phyloP scores from a whole-genome alignment of 2,888 invertebrate species.

The Platypus cylindrus region DNA sequence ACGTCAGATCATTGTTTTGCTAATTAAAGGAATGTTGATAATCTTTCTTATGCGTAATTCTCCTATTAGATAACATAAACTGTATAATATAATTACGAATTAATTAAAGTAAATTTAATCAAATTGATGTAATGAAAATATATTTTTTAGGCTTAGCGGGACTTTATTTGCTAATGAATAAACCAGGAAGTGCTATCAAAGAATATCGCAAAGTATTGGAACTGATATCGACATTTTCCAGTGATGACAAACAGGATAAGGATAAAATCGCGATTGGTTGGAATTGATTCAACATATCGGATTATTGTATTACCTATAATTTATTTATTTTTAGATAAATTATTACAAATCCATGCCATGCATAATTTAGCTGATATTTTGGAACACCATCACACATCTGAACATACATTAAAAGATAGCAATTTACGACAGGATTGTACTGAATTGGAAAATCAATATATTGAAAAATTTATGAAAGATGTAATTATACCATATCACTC shows the following conservation, averaged over 20 bases:
- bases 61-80: too few species aligned
- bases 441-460: conserved; percentile 44
- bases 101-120: too few species aligned
- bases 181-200: conserved; percentile 43
- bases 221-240: conserved; percentile 31
- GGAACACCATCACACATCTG: conserved; percentile 28
- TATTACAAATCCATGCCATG: conserved; percentile 53
- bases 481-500: conserved; percentile 14
- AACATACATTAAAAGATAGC: conserved; percentile 41
- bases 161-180: conserved; percentile 42
- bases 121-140: too few species aligned
- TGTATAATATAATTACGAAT: too few species aligned
- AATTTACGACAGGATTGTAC: conserved; percentile 37
- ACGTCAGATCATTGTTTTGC: background rate
- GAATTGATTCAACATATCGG: background rate
- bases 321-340: conserved; percentile 37
- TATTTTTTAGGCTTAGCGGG: conserved; percentile 45
- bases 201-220: conserved; percentile 48
- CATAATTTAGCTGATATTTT: conserved; percentile 48
- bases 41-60: too few species aligned
- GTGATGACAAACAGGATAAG: conserved; percentile 32
- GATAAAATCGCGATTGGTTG: conserved; percentile 28
- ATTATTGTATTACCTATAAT: background rate
- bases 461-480: conserved; percentile 34
- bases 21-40: conserved; percentile 2